A percentile compares a stretch with the other conserved stretches of the same genome.
Evolutionary conservation across 2,113 vertebrate genomes (phyloP).

Genomic region (Empidonax traillii): DNA sequence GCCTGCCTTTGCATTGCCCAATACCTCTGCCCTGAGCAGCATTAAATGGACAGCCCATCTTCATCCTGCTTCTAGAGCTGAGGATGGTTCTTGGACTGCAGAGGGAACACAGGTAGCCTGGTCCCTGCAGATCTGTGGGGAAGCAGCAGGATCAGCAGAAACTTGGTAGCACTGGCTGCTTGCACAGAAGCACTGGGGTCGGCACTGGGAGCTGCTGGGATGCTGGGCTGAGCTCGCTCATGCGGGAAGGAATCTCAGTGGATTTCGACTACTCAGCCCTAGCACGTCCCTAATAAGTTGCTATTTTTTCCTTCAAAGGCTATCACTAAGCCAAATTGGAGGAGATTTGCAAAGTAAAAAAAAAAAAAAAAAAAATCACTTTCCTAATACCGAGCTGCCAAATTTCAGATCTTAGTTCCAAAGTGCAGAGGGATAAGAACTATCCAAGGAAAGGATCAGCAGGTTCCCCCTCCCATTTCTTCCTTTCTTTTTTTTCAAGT

Average conservation of each 20-base stretch:
- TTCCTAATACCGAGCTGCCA: slow-evolving; percentile 24
- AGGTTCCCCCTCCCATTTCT: slow-evolving; percentile 11
- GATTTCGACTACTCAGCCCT: neutral
- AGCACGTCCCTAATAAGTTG: neutral
- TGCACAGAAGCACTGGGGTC: neutral
- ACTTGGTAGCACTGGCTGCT: neutral
- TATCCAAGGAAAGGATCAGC: slow-evolving; percentile 13
- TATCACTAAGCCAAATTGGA: slow-evolving; percentile 25
- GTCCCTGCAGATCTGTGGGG: neutral
- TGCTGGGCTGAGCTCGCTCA: neutral
- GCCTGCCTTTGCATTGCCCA: neutral
- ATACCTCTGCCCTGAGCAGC: neutral
- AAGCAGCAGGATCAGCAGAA: neutral
- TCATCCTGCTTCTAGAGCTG: neutral
- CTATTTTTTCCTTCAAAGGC: slow-evolving; percentile 57
- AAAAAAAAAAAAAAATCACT: neutral
- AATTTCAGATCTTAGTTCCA: slow-evolving; percentile 55
- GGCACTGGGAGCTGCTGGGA: neutral
- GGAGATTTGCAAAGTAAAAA: slow-evolving; percentile 1
- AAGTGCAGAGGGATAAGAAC: neutral
- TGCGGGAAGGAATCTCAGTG: neutral
- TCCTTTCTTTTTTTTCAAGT: neutral
- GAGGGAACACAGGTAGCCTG: rapidly evolving
- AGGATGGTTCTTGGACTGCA: neutral
- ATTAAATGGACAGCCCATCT: neutral